Evolutionary conservation across 2,888 invertebrate genomes (phyloP).

Genomic region (Xestia c-nigrum): DNA sequence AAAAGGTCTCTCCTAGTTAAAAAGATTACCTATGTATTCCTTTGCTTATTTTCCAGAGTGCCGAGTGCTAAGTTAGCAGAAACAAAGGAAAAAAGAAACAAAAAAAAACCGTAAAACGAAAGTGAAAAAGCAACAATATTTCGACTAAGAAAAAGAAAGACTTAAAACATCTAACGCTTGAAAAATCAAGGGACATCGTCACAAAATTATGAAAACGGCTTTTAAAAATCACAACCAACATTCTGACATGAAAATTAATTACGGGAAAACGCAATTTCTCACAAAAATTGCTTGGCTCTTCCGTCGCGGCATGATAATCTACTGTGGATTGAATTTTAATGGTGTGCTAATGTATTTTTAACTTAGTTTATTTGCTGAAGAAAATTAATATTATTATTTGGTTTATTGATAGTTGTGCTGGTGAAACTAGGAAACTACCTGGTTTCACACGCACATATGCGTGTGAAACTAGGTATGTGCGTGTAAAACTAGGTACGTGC

Average conservation of each 20-base stretch:
- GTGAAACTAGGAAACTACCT: too few relatives aligned
- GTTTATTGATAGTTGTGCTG: neutral
- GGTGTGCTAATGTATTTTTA: constrained; percentile 41
- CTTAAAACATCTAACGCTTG: constrained; percentile 15
- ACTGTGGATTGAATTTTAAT: constrained; percentile 49
- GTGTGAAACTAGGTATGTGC: too few relatives aligned
- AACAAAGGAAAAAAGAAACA: neutral
- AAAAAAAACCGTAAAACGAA: neutral
- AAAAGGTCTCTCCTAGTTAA: neutral
- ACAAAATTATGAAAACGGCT: constrained; percentile 33
- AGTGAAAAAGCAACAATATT: neutral
- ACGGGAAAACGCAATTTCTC: constrained; percentile 55
- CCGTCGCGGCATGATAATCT: constrained; percentile 29
- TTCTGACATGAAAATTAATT: constrained; percentile 62
- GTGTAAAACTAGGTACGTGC: too few relatives aligned
- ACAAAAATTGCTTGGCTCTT: constrained; percentile 47
- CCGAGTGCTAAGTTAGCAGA: neutral
- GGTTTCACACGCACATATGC: too few relatives aligned
- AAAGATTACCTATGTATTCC: neutral
- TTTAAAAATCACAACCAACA: constrained; percentile 49
- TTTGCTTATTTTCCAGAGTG: neutral
- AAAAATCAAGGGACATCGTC: constrained; percentile 24
- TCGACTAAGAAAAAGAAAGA: neutral
- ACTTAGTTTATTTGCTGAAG: constrained; percentile 25
- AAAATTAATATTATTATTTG: neutral